These are phyloP conservation scores for Saguinus midas DNA, from an alignment of 2,113 vertebrate genomes.

Conservation along the genomic window DNA sequence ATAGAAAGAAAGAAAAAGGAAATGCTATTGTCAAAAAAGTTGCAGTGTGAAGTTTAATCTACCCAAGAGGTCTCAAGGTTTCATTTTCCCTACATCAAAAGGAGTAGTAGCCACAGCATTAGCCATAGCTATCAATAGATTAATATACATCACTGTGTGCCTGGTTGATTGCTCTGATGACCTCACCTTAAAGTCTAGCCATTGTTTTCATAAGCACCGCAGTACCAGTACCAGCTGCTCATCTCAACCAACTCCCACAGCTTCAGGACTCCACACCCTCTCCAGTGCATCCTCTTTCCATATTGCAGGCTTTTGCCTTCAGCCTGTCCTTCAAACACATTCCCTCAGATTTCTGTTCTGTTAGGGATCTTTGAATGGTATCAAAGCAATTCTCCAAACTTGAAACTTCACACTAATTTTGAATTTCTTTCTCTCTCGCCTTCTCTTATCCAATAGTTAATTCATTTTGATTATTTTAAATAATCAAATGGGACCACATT, in stretches of 20 bases:
- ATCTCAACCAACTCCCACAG: not conserved
- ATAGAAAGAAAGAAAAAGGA: not conserved
- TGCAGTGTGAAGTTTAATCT: not conserved
- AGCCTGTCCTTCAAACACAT: not conserved
- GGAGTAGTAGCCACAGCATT: not conserved
- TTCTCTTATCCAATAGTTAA: not conserved
- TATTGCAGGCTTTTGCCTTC: not conserved
- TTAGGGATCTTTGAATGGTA: not conserved
- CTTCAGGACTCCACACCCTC: fast-evolving
- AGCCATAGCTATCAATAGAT: not conserved
- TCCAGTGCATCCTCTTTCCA: fast-evolving
- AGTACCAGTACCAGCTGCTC: not conserved
- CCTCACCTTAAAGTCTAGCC: not conserved
- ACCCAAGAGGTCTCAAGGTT: not conserved
- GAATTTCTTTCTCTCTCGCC: not conserved
- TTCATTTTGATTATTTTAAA: not conserved
- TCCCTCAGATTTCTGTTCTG: not conserved
- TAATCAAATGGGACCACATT: not conserved
- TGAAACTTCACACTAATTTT: not conserved
- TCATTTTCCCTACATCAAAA: not conserved
- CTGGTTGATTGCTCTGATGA: not conserved
- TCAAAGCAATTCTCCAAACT: not conserved
- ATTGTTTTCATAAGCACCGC: not conserved
- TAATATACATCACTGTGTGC: not conserved
- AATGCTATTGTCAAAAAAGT: not conserved